Percentiles rank a stretch among this genome's conserved stretches.
Conservation (phyloP, 1,140 invertebrate genomes). For the Mizuhopecten yessoensis region DNA sequence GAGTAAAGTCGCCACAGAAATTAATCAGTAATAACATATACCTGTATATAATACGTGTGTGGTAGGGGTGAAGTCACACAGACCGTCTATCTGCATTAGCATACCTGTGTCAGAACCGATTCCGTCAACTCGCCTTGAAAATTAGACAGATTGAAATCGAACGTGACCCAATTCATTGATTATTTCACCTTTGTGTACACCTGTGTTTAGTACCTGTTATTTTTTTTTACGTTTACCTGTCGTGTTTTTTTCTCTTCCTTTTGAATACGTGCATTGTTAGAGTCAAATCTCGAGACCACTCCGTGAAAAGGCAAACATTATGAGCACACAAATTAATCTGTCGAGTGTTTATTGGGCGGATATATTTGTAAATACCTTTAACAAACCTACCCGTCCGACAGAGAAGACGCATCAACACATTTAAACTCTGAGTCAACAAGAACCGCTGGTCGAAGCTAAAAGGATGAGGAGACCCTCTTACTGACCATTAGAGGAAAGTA, state of each 20-base stretch:
- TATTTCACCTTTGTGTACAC: not conserved
- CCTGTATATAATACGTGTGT: not conserved
- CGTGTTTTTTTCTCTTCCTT: not conserved
- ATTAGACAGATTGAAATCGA: slow-evolving; percentile 39
- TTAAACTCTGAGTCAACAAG: not conserved
- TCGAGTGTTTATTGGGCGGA: not conserved
- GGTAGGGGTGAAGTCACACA: not conserved
- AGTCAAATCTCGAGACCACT: not conserved
- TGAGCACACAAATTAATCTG: slow-evolving; percentile 19
- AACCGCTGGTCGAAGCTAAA: not conserved
- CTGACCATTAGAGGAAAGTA: not conserved
- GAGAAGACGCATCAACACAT: not conserved
- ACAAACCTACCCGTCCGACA: not conserved
- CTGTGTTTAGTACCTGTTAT: not conserved
- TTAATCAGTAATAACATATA: not conserved
- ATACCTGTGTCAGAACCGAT: slow-evolving; percentile 32
- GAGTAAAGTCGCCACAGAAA: not conserved
- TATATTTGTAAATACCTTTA: not conserved
- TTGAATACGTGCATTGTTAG: slow-evolving; percentile 10
- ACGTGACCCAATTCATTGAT: not conserved
- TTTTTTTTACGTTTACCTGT: not conserved
- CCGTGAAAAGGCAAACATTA: slow-evolving; percentile 8
- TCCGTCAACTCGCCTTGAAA: not conserved
- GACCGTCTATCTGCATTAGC: not conserved
- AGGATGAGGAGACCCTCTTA: not conserved